Evolutionary conservation across 2,888 invertebrate species (phyloP), one percentile per base, ranked within the genome.

Genomic region (Limnephilus auricula): DNA sequence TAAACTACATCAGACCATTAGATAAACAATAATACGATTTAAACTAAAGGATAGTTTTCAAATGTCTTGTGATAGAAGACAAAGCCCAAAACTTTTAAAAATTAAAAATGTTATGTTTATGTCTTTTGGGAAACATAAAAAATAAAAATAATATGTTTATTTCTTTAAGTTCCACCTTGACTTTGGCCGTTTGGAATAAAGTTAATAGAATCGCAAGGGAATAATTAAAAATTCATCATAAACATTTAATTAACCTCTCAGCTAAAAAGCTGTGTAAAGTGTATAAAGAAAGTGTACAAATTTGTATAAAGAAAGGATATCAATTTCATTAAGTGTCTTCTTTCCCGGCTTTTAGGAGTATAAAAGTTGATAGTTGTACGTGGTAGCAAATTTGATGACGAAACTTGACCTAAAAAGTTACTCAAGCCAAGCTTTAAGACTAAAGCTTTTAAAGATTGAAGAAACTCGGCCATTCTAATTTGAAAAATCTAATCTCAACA

Each of bases 401-500:
- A 40, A 40, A 37, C 85, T 34, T 65, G 80, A 82, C 80, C 80
- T 15, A 65, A 65, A 65, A 65, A 25, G 65, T 65, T 65, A 25
- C 25, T 65, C 25, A 65, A 65, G 65, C 65, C 65, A 25, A 65
- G 25, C 25, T 25, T 25, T 6, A 65, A 65, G 65, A n/a, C n/a
- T 25, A n/a, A 65, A 65, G 65, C 65, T 65, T n/a, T 65, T 6
- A 65, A 65, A 65, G 65, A 65, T 65, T 65, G 80, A 31, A 34
- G 13, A 34, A 82, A 37, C 18, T 37, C 45, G 30, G 40, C 85
- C 13, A 85, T 85, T 85, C 85, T 85, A 85, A 85, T 85, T 85
- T 85, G 85, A 85, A 85, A 85, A 40, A 85, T 85, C 85, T 85
- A 85, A 85, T 85, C 85, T 85, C 37, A 40, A 40, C 85, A 40